phyloP scores from a whole-genome alignment of 2,113 vertebrate genomes.

The Corvus moneduloides region DNA sequence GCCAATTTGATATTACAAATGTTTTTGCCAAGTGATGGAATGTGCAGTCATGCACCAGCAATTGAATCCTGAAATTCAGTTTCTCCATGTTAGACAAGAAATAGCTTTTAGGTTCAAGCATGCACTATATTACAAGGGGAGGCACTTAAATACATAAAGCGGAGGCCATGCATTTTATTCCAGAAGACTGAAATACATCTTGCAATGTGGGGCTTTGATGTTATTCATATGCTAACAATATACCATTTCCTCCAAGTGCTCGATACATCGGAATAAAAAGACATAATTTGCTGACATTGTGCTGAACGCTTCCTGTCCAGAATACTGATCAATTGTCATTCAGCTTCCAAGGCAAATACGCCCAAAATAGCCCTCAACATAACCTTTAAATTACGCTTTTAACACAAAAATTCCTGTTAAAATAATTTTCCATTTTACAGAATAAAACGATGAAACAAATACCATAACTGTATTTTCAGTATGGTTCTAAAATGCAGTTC shows the following conservation, averaged over 20 bases:
- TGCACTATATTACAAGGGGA: not conserved
- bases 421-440: constrained; percentile 75
- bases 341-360: constrained; percentile 38
- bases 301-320: constrained; percentile 43
- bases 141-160: not conserved
- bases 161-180: constrained; percentile 48
- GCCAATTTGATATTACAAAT: constrained; percentile 42
- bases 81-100: not conserved
- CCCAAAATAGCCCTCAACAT: constrained; percentile 35
- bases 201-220: constrained; percentile 65
- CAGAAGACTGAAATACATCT: constrained; percentile 68
- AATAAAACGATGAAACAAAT: constrained; percentile 75
- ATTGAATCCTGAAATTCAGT: constrained; percentile 18
- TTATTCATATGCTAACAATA: constrained; percentile 77
- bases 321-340: constrained; percentile 69
- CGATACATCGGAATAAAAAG: constrained; percentile 69
- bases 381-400: constrained; percentile 65
- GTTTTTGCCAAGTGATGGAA: constrained; percentile 53
- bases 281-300: constrained; percentile 70
- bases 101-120: constrained; percentile 11
- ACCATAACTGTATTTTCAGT: constrained; percentile 69
- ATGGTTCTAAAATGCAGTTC: constrained; percentile 64
- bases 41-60: constrained; percentile 16
- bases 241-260: constrained; percentile 65
- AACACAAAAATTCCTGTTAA: constrained; percentile 70